These are phyloP conservation scores for Euspilapteryx auroguttella DNA, from an alignment of 2,888 invertebrate species.

Conservation along the genomic window DNA sequence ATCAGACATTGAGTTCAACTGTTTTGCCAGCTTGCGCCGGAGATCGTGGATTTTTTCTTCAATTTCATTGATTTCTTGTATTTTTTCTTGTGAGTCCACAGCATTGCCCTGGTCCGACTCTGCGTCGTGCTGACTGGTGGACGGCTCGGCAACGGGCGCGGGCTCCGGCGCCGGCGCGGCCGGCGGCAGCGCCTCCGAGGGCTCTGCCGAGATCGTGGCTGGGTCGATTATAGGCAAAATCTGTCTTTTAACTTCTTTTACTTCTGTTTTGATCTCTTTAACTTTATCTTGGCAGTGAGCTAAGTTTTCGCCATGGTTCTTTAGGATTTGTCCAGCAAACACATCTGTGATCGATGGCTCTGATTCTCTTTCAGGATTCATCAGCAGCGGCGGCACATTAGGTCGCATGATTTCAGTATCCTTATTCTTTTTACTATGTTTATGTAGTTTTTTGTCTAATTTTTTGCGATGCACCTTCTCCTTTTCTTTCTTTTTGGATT, in stretches of 20 bases:
- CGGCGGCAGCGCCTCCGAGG: constrained; percentile 5
- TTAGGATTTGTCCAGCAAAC: constrained; percentile 65
- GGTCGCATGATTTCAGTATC: constrained; percentile 41
- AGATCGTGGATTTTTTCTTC: constrained; percentile 64
- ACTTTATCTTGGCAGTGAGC: too few species aligned
- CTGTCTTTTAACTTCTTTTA: constrained; percentile 29
- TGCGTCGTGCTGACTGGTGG: constrained; percentile 19
- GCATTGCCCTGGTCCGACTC: constrained; percentile 29
- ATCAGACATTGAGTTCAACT: constrained; percentile 60
- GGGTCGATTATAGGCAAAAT: constrained; percentile 47
- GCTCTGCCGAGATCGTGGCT: constrained; percentile 26
- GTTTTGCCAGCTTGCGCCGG: constrained; percentile 41
- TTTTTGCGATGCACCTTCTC: constrained; percentile 28
- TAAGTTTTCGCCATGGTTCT: constrained; percentile 41
- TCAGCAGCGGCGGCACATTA: constrained; percentile 44
- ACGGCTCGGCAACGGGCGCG: too few species aligned
- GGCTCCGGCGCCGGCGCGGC: constrained; percentile 5
- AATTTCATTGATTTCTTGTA: constrained; percentile 49
- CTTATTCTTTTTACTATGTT: constrained; percentile 41
- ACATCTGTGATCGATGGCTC: constrained; percentile 64
- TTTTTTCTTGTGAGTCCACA: constrained; percentile 23
- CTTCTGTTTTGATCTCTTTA: constrained; percentile 21
- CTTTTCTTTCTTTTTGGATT: constrained; percentile 41
- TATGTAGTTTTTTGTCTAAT: constrained; percentile 43
- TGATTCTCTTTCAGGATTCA: constrained; percentile 49